Evolutionary conservation across 2,888 invertebrate species (phyloP).

Genomic region (Brenthis ino): DNA sequence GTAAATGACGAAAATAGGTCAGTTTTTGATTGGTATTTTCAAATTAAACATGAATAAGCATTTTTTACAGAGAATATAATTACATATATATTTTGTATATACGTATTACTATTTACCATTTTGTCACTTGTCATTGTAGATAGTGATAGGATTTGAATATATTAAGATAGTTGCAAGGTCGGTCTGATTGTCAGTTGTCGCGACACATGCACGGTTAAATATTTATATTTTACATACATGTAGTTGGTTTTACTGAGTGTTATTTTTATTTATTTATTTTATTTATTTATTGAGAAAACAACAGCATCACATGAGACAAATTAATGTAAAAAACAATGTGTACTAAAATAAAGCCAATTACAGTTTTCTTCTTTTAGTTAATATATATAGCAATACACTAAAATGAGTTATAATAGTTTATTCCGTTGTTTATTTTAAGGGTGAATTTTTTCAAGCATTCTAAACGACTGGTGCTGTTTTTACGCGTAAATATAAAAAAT

Average conservation of each 20-base stretch:
- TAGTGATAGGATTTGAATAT: conserved; percentile 52
- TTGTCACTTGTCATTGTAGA: conserved; percentile 28
- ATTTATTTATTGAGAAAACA: too few relatives aligned
- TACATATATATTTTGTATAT: not conserved
- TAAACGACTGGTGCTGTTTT: too few relatives aligned
- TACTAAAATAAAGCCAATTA: too few relatives aligned
- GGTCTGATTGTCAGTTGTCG: conserved; percentile 36
- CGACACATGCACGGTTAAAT: conserved; percentile 28
- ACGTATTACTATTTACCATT: not conserved
- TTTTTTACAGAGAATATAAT: not conserved
- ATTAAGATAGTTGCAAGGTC: conserved; percentile 60
- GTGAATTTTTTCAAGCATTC: too few relatives aligned
- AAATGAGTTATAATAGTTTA: not conserved
- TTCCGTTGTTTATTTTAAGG: too few relatives aligned
- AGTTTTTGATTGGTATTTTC: conserved; percentile 9
- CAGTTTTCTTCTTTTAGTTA: too few relatives aligned
- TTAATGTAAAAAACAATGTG: too few relatives aligned
- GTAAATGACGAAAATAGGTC: conserved; percentile 34
- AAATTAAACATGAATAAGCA: not conserved
- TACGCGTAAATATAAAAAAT: too few relatives aligned
- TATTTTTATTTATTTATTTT: too few relatives aligned
- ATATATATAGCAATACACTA: too few relatives aligned
- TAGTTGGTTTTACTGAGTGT: conserved; percentile 6
- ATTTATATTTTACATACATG: conserved; percentile 18
- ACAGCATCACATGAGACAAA: too few relatives aligned